Evolutionary conservation across 1,140 invertebrate genomes (phyloP), one percentile per base, ranked within the genome.

Genomic region (Psix sp.): DNA sequence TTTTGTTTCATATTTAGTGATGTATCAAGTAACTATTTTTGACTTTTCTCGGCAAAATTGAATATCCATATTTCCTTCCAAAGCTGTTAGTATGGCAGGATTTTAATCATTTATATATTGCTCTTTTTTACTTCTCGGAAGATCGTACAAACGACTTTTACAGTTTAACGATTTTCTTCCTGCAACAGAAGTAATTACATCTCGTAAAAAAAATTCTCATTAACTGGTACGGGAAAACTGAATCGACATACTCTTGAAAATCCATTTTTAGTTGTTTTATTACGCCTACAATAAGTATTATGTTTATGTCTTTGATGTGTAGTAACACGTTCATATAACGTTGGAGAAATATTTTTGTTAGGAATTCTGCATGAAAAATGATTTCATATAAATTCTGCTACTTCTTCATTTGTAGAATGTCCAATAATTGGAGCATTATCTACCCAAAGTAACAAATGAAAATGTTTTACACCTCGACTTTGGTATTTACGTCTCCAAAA

Each of bases 401-500:
- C 74, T 43, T 84, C 21, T 4, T 24, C 21, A 24, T 74, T 21
- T 76, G 68, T 14, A 33, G 5, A 49, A 39, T 56, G 14, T 26
- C 51, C 52, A n/a, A 65, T 24, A 18, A 81, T 71, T 6, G 79
- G 80, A 13, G 74, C 78, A 48, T 74, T 71, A 63, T 80, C 70
- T 1, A 83, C 71, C 78, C 79, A 82, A 38, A 80, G 65, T 54
- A 78, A 63, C 36, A 81, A 40, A 65, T 81, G 78, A 59, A 81
- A 81, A 51, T 79, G 79, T 56, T 81, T 35, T 15, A 16, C 5
- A 2, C 35, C 68, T 74, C 46, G 80, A 83, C 14, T 77, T 67
- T 35, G 82, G 13, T 26, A 54, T 17, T 39, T 24, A 10, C 21
- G 2, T 29, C 70, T 33, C 71, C 71, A 80, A 45, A 72, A 77